Evolutionary conservation across 2,797 vertebrate species (phyloP).

Genomic region (Ctenosaura bakeri): DNA sequence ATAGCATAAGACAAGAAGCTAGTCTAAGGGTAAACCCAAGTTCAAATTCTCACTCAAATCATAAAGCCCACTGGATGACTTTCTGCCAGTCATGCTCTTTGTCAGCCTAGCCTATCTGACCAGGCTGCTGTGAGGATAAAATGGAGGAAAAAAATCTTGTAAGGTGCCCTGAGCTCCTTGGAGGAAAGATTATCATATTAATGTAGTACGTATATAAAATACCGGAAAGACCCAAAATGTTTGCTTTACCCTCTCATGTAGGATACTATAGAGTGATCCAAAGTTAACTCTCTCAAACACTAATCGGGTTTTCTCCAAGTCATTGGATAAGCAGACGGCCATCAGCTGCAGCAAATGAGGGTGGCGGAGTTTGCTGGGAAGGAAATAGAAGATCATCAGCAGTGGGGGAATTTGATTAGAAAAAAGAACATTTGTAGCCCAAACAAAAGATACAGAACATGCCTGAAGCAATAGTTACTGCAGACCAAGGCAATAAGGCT

Average conservation of each 20-base stretch:
- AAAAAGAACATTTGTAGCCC: neutral
- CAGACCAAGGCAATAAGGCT: too few species aligned
- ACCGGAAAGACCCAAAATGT: neutral
- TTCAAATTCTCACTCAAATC: neutral
- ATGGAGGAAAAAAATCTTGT: neutral
- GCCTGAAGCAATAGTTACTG: neutral
- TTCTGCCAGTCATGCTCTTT: neutral
- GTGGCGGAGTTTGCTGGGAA: constrained; percentile 80
- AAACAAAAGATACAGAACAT: neutral
- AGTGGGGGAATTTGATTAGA: neutral
- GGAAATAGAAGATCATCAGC: neutral
- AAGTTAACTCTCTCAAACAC: constrained; percentile 82
- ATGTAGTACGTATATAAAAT: neutral
- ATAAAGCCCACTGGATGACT: neutral
- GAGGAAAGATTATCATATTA: neutral
- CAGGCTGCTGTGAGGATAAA: neutral
- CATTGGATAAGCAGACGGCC: constrained; percentile 79
- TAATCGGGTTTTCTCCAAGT: constrained; percentile 78
- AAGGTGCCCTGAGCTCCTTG: neutral
- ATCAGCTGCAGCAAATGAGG: constrained; percentile 82
- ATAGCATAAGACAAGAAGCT: too few species aligned
- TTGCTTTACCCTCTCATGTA: constrained; percentile 81
- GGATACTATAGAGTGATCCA: constrained; percentile 82
- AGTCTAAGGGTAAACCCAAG: too few species aligned
- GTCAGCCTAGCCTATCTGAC: neutral